Conservation (phyloP, 2,888 invertebrate genomes). For the Meiosimyza decipiens region DNA sequence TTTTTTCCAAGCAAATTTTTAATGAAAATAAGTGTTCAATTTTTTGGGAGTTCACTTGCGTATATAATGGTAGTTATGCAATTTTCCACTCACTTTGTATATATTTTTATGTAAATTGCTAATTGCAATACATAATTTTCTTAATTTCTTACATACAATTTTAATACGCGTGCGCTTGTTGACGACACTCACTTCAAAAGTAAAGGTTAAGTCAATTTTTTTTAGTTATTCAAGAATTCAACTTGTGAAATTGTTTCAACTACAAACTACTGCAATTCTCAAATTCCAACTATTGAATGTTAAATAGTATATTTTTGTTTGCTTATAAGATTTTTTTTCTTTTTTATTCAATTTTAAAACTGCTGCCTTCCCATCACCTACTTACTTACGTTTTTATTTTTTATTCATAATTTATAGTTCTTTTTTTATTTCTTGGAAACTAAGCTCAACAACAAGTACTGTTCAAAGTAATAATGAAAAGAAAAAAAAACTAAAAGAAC, state of each 20-base stretch:
- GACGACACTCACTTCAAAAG: slow-evolving; percentile 15
- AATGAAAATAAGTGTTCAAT: slow-evolving; percentile 2
- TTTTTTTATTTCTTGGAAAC: too few species aligned
- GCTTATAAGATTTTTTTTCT: not conserved
- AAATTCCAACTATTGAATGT: slow-evolving; percentile 18
- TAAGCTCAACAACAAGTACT: too few species aligned
- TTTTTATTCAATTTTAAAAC: too few species aligned
- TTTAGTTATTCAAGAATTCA: slow-evolving; percentile 6
- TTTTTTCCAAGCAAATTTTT: slow-evolving; percentile 17
- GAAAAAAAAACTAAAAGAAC: too few species aligned
- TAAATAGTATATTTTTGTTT: not conserved
- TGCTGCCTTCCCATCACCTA: too few species aligned
- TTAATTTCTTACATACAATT: slow-evolving; percentile 27
- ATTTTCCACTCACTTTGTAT: too few species aligned
- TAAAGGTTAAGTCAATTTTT: slow-evolving; percentile 17
- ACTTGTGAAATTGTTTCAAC: slow-evolving; percentile 25
- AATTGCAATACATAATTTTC: not conserved
- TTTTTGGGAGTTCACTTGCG: slow-evolving; percentile 1
- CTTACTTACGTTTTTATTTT: too few species aligned
- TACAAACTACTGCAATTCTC: slow-evolving; percentile 32
- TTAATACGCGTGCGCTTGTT: slow-evolving; percentile 1
- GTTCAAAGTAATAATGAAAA: too few species aligned
- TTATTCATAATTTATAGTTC: too few species aligned
- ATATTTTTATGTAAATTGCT: not conserved
- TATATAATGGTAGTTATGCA: too few species aligned